A percentile compares a stretch with the other conserved stretches of the same genome.
Evolutionary conservation across 2,888 invertebrate genomes (phyloP).

Genomic region (Drosophila multiciliata): DNA sequence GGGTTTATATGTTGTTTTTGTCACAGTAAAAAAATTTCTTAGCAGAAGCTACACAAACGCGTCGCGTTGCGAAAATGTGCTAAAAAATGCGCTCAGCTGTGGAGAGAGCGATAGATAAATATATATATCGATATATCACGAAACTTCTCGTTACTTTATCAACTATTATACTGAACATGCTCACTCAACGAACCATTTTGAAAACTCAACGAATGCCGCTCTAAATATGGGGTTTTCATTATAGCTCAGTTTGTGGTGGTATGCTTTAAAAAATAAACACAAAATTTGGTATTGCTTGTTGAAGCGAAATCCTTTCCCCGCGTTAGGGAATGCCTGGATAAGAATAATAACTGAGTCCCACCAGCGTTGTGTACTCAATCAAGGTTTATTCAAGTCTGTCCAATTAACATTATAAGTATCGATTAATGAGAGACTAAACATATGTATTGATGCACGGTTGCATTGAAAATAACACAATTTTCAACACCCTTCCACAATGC

Average conservation of each 20-base stretch:
- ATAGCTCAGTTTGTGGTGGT: not conserved
- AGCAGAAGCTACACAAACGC: conserved; percentile 70
- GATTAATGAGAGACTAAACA: too few species aligned
- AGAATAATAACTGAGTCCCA: too few species aligned
- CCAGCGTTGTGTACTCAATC: too few species aligned
- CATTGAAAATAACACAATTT: too few species aligned
- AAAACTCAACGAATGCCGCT: not conserved
- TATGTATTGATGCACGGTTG: too few species aligned
- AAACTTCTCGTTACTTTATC: not conserved
- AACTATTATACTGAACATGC: not conserved
- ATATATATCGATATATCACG: conserved; percentile 35
- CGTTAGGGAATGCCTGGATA: too few species aligned
- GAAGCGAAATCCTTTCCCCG: too few species aligned
- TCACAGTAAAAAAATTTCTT: conserved; percentile 72
- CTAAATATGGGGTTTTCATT: not conserved
- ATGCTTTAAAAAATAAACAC: not conserved
- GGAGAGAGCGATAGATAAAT: conserved; percentile 16
- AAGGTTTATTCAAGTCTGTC: too few species aligned
- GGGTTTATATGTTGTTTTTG: conserved; percentile 59
- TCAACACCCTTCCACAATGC: too few species aligned
- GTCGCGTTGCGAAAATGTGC: conserved; percentile 68
- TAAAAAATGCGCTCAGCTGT: conserved; percentile 71
- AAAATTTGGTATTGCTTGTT: not conserved
- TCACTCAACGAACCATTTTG: conserved; percentile 20
- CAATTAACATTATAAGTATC: too few species aligned